These are phyloP conservation scores for Artemia franciscana DNA, from an alignment of 1,140 invertebrate species.

Conservation along the genomic window DNA sequence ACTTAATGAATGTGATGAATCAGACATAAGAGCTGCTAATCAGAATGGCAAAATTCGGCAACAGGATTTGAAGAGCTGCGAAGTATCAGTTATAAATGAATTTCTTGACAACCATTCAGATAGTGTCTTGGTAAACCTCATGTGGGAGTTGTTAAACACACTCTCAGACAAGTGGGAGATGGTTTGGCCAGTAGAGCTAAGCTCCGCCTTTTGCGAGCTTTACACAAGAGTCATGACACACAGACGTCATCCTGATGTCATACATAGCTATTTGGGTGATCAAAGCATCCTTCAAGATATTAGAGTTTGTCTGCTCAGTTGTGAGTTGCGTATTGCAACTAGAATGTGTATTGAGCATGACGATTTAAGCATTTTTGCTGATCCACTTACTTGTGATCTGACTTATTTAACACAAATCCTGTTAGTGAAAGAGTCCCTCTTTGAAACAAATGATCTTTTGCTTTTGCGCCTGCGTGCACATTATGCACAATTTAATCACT, in stretches of 20 bases:
- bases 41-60: no score
- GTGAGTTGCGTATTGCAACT: not conserved
- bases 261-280: not conserved
- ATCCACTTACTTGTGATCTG: not conserved
- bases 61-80: no score
- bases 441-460: not conserved
- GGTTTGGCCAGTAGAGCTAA: slow-evolving; percentile 35
- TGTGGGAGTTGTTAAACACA: slow-evolving; percentile 31
- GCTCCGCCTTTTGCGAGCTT: not conserved
- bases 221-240: not conserved
- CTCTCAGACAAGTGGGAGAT: slow-evolving; percentile 32
- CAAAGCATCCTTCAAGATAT: not conserved
- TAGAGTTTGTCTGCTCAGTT: not conserved
- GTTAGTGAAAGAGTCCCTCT: not conserved
- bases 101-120: slow-evolving; percentile 29
- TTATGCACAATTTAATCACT: not conserved
- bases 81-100: slow-evolving; percentile 32
- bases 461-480: not conserved
- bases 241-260: not conserved
- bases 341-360: not conserved
- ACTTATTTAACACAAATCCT: not conserved
- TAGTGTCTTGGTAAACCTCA: slow-evolving; percentile 32
- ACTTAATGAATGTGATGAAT: no score
- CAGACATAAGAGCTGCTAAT: no score
- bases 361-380: not conserved